Evolutionary conservation across 2,888 invertebrate genomes (phyloP).

Genomic region (Drepanosiphum platanoidis): DNA sequence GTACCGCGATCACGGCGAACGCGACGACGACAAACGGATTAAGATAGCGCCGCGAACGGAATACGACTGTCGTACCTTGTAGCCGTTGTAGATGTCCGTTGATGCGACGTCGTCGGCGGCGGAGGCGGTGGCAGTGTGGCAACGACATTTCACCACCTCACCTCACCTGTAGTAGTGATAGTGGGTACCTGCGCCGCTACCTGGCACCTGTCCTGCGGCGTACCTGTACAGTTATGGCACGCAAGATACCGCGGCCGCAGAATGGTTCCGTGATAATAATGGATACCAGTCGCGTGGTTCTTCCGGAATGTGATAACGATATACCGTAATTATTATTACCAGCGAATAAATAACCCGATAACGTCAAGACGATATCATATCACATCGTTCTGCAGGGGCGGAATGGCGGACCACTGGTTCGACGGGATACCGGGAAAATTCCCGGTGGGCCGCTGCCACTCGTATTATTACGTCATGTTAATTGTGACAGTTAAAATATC

Average conservation of each 20-base stretch:
- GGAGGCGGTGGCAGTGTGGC: constrained; percentile 15
- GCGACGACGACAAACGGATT: not conserved
- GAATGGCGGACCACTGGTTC: no score
- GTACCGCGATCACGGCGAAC: not conserved
- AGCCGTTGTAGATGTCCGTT: not conserved
- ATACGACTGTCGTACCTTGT: not conserved
- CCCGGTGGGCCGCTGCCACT: no score
- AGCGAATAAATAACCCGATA: no score
- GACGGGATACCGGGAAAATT: no score
- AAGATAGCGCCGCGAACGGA: not conserved
- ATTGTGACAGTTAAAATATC: no score
- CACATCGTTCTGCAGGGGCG: no score
- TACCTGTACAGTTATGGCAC: not conserved
- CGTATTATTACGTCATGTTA: no score
- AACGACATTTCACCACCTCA: constrained; percentile 17
- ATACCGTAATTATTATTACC: no score
- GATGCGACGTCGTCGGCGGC: not conserved
- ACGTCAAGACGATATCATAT: no score
- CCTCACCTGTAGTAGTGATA: constrained; percentile 9
- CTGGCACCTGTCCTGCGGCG: not conserved
- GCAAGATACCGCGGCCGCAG: not conserved
- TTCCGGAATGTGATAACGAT: no score
- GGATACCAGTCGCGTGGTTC: no score
- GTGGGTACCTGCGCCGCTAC: not conserved
- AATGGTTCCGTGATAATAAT: no score